Percentiles rank a stretch among this genome's conserved stretches.
Evolutionary conservation across 1,140 invertebrate genomes (phyloP).

Genomic region (Samia ricini): DNA sequence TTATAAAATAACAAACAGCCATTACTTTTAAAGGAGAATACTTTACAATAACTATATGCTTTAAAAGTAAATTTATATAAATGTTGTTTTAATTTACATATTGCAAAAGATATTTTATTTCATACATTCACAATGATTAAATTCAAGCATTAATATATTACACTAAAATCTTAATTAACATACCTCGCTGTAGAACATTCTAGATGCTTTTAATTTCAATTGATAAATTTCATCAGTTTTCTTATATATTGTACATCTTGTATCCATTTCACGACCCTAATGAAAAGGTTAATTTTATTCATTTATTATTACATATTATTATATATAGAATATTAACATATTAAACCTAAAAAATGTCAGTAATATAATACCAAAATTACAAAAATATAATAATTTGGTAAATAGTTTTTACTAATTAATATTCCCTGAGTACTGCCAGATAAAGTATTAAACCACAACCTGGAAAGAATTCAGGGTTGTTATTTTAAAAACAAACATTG

Average conservation of each 20-base stretch:
- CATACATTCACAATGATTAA: too few species aligned
- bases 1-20: too few species aligned
- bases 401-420: constrained; percentile 41
- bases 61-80: too few species aligned
- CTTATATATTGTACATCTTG: constrained; percentile 98
- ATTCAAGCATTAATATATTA: too few species aligned
- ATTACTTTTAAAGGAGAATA: too few species aligned
- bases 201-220: constrained; percentile 97
- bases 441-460: constrained; percentile 24
- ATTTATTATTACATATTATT: too few species aligned
- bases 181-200: constrained; percentile 95
- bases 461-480: constrained; percentile 63
- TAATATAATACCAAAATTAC: constrained; percentile 35
- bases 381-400: constrained; percentile 30
- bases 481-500: too few species aligned
- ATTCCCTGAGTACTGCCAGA: constrained; percentile 62
- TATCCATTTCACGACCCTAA: constrained; percentile 91
- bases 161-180: too few species aligned
- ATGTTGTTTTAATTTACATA: not conserved
- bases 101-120: too few species aligned
- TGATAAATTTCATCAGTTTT: constrained; percentile 98
- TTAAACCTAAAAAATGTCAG: constrained; percentile 29
- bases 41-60: too few species aligned
- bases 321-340: too few species aligned
- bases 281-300: not conserved